Percentiles rank a stretch among this genome's conserved stretches.
These are phyloP conservation scores for Caenorhabditis wallacei DNA, from an alignment of 2,888 invertebrate genomes.

Conservation along the genomic window DNA sequence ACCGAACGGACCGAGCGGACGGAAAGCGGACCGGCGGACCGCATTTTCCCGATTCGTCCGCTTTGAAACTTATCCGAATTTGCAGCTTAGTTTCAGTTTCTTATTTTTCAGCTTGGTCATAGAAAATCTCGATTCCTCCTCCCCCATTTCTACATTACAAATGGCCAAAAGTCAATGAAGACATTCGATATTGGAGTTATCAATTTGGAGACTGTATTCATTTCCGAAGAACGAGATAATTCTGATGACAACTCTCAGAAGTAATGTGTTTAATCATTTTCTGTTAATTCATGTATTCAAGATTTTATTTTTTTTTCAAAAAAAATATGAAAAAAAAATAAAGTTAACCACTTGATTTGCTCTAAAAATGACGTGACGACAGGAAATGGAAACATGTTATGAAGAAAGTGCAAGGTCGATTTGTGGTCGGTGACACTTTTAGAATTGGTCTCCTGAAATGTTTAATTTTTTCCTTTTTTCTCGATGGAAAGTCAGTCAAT, in stretches of 20 bases:
- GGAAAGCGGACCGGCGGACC: no score
- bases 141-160: slow-evolving; percentile 67
- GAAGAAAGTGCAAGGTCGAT: slow-evolving; percentile 8
- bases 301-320: not conserved
- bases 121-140: slow-evolving; percentile 64
- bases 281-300: not conserved
- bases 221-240: slow-evolving; percentile 61
- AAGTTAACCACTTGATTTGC: not conserved
- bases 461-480: not conserved
- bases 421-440: slow-evolving; percentile 27
- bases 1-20: no score
- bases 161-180: slow-evolving; percentile 24
- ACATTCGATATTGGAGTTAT: slow-evolving; percentile 52
- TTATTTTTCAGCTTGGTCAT: slow-evolving; percentile 60
- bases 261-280: not conserved
- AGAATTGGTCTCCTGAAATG: slow-evolving; percentile 5
- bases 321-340: not conserved
- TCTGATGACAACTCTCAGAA: not conserved
- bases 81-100: no score
- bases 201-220: slow-evolving; percentile 65
- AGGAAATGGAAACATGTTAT: slow-evolving; percentile 34
- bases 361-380: slow-evolving; percentile 19
- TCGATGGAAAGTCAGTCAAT: not conserved
- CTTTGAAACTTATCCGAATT: no score
- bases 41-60: no score